Percentiles rank a stretch among this genome's conserved stretches.
Evolutionary conservation across 1,140 invertebrate genomes (phyloP).

Genomic region (Rhopalosiphum maidis): DNA sequence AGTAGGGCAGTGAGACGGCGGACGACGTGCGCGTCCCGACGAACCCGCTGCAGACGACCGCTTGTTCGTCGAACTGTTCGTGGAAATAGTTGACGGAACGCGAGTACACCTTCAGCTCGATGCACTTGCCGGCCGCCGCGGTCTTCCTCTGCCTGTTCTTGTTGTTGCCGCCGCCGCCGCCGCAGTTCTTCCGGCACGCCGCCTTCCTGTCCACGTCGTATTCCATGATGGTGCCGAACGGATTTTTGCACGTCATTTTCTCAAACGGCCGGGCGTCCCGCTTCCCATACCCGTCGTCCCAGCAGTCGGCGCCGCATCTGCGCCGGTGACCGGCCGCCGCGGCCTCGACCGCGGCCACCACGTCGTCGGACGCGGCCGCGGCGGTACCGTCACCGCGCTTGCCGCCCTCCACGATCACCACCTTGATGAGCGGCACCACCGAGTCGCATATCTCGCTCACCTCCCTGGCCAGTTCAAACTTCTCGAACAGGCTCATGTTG

Average conservation of each 20-base stretch:
- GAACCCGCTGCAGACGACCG: background rate
- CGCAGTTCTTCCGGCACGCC: background rate
- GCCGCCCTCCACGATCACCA: conserved; percentile 44
- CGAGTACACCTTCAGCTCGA: conserved; percentile 42
- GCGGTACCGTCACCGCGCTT: background rate
- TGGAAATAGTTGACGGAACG: conserved; percentile 49
- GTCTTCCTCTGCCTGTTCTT: background rate
- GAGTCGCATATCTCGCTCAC: conserved; percentile 55
- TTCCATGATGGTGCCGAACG: conserved; percentile 44
- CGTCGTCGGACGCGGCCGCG: background rate
- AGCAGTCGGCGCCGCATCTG: background rate
- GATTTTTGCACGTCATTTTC: background rate
- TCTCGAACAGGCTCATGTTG: conserved; percentile 54
- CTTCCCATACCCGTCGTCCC: background rate
- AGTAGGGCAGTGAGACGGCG: background rate
- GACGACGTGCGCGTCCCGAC: background rate
- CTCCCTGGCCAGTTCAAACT: conserved; percentile 45
- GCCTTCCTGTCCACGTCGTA: conserved; percentile 1
- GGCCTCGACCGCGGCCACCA: background rate
- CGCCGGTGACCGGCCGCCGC: background rate
- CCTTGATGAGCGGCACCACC: conserved; percentile 53
- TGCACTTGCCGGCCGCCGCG: background rate
- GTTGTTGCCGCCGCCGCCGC: background rate
- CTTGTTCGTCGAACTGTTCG: background rate
- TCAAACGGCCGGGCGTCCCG: background rate